Percentiles rank a stretch among this genome's conserved stretches.
Evolutionary conservation across 2,888 invertebrate species (phyloP).

Genomic region (Epistrophe eligans): DNA sequence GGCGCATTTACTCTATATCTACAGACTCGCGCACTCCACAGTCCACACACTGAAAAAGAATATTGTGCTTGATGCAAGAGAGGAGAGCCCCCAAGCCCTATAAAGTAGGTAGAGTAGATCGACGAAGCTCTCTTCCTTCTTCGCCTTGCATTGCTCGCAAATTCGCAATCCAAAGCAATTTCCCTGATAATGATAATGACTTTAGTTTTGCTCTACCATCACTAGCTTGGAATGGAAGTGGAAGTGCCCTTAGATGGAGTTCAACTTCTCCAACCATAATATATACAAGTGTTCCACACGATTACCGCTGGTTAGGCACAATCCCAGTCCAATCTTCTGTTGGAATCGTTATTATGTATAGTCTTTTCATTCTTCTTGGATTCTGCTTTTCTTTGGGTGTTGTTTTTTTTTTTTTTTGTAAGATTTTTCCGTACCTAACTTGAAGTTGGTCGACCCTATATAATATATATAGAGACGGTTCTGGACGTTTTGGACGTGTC

Average conservation of each 20-base stretch:
- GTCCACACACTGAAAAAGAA: slow-evolving; percentile 2
- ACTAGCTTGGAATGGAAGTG: slow-evolving; percentile 38
- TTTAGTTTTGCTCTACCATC: slow-evolving; percentile 48
- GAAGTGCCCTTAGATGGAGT: slow-evolving; percentile 69
- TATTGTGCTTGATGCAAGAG: background rate
- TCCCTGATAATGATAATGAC: slow-evolving; percentile 75
- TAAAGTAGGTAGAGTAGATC: slow-evolving; percentile 48
- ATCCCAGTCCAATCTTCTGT: slow-evolving; percentile 55
- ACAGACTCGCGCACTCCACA: background rate
- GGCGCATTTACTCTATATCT: background rate
- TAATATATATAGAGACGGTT: slow-evolving; percentile 3
- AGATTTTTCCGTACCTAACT: background rate
- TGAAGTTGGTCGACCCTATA: slow-evolving; percentile 55
- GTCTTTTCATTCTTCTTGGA: background rate
- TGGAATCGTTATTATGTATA: slow-evolving; percentile 31
- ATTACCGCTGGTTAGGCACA: slow-evolving; percentile 71
- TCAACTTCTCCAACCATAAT: slow-evolving; percentile 54
- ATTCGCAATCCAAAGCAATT: slow-evolving; percentile 60
- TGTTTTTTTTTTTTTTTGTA: slow-evolving; percentile 1
- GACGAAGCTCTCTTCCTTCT: background rate
- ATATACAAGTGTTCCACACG: slow-evolving; percentile 72
- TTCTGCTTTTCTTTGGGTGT: background rate
- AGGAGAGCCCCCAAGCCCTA: slow-evolving; percentile 50
- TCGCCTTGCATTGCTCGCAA: slow-evolving; percentile 18
- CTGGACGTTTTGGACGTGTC: slow-evolving; percentile 11